Evolutionary conservation across 1,140 invertebrate species (phyloP).

Genomic region (Vollenhovia emeryi): DNA sequence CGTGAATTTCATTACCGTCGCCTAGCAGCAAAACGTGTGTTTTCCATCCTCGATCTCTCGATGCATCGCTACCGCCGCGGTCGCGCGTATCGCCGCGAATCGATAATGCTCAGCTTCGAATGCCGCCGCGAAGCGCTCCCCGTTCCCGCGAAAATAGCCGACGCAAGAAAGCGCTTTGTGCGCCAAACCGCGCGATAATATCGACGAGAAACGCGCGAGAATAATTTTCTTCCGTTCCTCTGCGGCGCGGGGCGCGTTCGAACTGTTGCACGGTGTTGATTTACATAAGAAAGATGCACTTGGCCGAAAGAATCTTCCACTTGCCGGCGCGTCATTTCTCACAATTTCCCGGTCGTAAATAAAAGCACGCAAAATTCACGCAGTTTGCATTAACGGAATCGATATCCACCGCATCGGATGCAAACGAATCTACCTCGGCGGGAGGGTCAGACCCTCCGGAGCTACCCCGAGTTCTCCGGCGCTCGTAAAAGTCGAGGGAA

Average conservation of each 20-base stretch:
- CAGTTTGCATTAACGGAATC: background rate
- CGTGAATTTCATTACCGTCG: conserved; percentile 58
- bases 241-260: background rate
- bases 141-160: background rate
- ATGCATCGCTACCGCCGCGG: background rate
- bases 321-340: background rate
- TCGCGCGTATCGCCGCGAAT: conserved; percentile 31
- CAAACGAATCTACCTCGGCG: conserved; percentile 18
- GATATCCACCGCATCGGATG: background rate
- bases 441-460: background rate
- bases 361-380: background rate
- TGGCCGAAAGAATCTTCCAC: background rate
- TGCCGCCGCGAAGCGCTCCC: background rate
- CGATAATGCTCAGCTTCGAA: conserved; percentile 29
- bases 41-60: conserved; percentile 46
- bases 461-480: background rate
- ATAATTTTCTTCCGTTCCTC: background rate
- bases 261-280: background rate
- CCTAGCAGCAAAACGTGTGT: conserved; percentile 47
- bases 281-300: background rate
- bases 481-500: conserved; percentile 10
- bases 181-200: background rate
- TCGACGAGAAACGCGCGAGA: background rate
- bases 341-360: background rate
- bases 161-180: background rate